Evolutionary conservation across 2,113 vertebrate genomes (phyloP), one percentile per base, ranked within the genome.

Genomic region (Numenius arquata): DNA sequence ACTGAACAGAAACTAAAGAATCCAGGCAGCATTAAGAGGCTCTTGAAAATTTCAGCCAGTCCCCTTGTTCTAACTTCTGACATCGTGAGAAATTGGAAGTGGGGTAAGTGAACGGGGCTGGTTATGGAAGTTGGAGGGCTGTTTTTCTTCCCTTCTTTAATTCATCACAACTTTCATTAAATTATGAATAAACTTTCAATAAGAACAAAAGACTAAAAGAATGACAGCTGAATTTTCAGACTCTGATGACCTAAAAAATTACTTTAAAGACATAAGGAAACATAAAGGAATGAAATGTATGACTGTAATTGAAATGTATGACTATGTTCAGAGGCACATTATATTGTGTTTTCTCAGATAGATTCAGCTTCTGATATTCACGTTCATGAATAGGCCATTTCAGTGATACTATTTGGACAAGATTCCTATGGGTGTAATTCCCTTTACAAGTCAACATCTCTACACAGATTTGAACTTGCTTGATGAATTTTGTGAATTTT

Each of bases 221-320:
- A 29, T 59, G 56, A 83, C 81, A 95, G 83, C 52, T 90, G 66
- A 84, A 63, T 93, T 96, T 94, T 91, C 89, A 84, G 74, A 58
- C 78, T 88, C 62, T 71, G 70, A 67, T 96, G 86, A 95, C 90
- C 80, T 91, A 74, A 92, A 95, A 63, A 95, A 73, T 80, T 87
- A 43, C 67, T 93, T 82, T 90, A 71, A 79, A 90, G 74, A 61
- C 62, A 74, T 58, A 96, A 86, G 67, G 77, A 85, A 90, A 63
- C 53, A 45, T 38, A 80, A 91, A 93, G 68, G n/a, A 70, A 67
- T 93, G 80, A 92, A 95, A 81, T 32, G 27, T 79, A 36, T 75
- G 56, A 73, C 62, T 94, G 85, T 83, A 83, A 91, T 38, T 91
- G 85, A 92, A 95, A 78, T 32, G 27, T 82, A 34, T 75, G 61